These are phyloP conservation scores for Corydoras sp. DNA, from an alignment of 2,113 vertebrate species.

Conservation along the genomic window DNA sequence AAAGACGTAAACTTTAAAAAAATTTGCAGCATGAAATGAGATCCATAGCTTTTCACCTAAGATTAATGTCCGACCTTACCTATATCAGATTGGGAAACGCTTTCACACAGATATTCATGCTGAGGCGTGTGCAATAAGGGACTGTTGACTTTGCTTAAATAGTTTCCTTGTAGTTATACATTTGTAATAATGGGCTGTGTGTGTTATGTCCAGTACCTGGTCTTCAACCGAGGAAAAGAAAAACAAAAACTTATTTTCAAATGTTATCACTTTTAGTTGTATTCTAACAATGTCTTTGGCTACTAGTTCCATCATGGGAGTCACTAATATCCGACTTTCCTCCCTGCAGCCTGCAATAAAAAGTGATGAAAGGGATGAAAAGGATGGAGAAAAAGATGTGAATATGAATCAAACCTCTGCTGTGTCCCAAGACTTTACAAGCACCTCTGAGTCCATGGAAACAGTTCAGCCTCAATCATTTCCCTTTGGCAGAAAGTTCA, in stretches of 20 bases:
- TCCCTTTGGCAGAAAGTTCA: conserved; percentile 18
- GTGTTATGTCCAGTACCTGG: neutral
- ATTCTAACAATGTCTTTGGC: conserved; percentile 16
- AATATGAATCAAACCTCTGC: conserved; percentile 27
- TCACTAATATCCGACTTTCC: conserved; percentile 35
- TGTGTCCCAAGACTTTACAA: conserved; percentile 20
- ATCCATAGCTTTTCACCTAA: too few species aligned
- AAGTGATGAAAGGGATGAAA: conserved; percentile 25
- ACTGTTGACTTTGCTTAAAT: too few species aligned
- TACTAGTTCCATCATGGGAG: conserved; percentile 12
- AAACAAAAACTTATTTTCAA: neutral
- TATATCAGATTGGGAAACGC: too few species aligned
- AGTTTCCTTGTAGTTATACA: too few species aligned
- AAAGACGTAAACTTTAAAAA: too few species aligned
- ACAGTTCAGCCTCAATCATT: conserved; percentile 19
- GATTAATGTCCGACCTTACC: too few species aligned
- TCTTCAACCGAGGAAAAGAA: neutral
- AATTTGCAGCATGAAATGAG: too few species aligned
- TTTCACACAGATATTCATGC: too few species aligned
- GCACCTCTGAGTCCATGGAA: conserved; percentile 26
- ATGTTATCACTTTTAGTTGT: neutral
- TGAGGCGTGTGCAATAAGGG: too few species aligned
- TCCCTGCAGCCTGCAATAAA: conserved; percentile 33
- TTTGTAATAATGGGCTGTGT: too few species aligned
- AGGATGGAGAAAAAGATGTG: conserved; percentile 19